phyloP scores from a whole-genome alignment of 2,113 vertebrate genomes.

The Grammomys surdaster region DNA sequence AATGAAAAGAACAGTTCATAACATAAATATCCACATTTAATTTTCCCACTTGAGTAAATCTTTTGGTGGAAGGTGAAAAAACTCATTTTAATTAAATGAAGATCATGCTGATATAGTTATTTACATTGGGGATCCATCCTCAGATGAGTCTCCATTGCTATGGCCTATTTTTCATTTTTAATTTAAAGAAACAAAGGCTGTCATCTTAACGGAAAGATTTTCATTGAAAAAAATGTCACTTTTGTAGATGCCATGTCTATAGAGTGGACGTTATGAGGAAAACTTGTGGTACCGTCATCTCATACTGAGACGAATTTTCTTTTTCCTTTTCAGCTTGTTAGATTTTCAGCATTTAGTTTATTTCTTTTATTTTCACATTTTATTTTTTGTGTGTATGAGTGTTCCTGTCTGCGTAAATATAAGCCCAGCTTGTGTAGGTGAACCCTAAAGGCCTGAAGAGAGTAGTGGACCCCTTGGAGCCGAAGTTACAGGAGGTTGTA shows the following conservation, averaged over 20 bases:
- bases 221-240: background rate
- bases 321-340: background rate
- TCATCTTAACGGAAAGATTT: conserved; percentile 44
- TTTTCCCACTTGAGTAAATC: conserved; percentile 32
- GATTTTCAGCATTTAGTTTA: background rate
- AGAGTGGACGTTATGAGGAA: background rate
- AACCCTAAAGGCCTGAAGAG: background rate
- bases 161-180: conserved; percentile 39
- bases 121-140: background rate
- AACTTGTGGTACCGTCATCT: background rate
- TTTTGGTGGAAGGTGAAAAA: conserved; percentile 18
- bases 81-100: conserved; percentile 57
- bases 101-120: conserved; percentile 55
- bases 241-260: background rate
- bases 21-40: conserved; percentile 33
- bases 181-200: conserved; percentile 9
- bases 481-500: background rate
- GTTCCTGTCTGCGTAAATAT: background rate
- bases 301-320: background rate
- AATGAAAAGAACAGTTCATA: conserved; percentile 34
- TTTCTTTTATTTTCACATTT: background rate
- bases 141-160: conserved; percentile 2
- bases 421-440: background rate
- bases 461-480: background rate
- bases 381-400: background rate